These are phyloP conservation scores for Heliconius sara DNA, from an alignment of 2,888 invertebrate genomes.

Conservation along the genomic window DNA sequence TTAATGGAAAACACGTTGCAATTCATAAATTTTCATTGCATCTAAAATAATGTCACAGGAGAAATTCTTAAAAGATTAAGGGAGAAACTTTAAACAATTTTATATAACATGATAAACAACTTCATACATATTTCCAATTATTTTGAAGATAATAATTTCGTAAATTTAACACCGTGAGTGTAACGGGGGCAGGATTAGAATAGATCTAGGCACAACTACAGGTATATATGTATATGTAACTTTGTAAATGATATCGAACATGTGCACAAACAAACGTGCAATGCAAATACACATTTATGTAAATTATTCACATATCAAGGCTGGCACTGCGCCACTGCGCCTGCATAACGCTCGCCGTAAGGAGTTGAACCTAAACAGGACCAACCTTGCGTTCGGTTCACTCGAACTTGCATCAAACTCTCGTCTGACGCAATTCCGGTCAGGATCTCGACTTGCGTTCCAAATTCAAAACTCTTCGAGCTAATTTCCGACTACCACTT, in stretches of 20 bases:
- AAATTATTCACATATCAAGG: constrained; percentile 31
- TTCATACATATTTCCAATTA: background rate
- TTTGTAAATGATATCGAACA: constrained; percentile 23
- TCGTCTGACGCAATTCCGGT: constrained; percentile 80
- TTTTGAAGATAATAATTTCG: background rate
- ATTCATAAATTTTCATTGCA: background rate
- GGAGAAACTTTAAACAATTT: background rate
- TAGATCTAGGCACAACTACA: background rate
- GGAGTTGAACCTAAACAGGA: constrained; percentile 59
- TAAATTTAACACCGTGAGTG: background rate
- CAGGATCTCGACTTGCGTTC: constrained; percentile 72
- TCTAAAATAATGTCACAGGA: background rate
- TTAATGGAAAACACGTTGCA: constrained; percentile 27
- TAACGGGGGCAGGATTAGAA: constrained; percentile 10
- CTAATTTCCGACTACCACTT: constrained; percentile 83
- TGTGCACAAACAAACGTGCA: constrained; percentile 24
- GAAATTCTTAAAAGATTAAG: no score
- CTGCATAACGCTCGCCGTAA: constrained; percentile 25
- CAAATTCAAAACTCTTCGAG: constrained; percentile 77
- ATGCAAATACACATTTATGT: constrained; percentile 19
- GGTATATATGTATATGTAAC: background rate
- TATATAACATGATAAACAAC: background rate
- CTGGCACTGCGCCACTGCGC: constrained; percentile 26
- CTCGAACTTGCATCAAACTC: constrained; percentile 77
- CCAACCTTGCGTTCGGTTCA: constrained; percentile 69